Base-by-base conservation (phyloP, 2,113 vertebrate species). In the Turnix velox region DNA sequence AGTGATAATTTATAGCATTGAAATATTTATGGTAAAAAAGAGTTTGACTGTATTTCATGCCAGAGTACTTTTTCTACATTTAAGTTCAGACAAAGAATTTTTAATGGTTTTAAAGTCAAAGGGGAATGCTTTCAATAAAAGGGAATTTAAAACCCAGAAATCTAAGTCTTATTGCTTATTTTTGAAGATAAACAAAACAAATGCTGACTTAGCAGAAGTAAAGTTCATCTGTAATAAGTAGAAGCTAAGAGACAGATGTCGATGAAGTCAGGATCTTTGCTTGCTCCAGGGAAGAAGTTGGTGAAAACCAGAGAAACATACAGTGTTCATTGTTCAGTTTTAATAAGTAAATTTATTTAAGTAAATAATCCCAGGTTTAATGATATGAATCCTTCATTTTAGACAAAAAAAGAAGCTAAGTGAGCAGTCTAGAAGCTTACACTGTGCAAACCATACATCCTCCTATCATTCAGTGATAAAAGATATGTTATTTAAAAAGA, bases 101-200 rank as follows among this genome's bases (percentile, higher is more conserved):
- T 39, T 2, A 18, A 18, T 42, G 31, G n/a, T 69, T 69, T 76
- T 58, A 17, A 87, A 94, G 69, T 58, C 65, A 81, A 71, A 90
- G 43, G 39, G 48, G 57, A 93, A 92, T 23, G 16, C 13, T 14
- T 66, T 62, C 37, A 69, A 42, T 37, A 63, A 68, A 67, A 92
- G 13, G 13, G 18, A 31, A 20, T 82, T 74, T 33, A 37, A 66
- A 57, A 67, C 49, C 58, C 16, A 68, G 39, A 54, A 72, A 55
- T 84, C 52, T 69, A 68, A 69, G 55, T 68, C 23, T 75, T 28
- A 27, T 67, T 84, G 39, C 61, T 81, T 24, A 46, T 4, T 76
- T 58, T 35, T 23, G 55, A 91, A 69, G 49, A 92, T 63, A 88
- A 96, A 84, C 45, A 85, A 88, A 78, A 83, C 37, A 84, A 96